phyloP scores from a whole-genome alignment of 2,797 vertebrate genomes.

The Falco novaeseelandiae region DNA sequence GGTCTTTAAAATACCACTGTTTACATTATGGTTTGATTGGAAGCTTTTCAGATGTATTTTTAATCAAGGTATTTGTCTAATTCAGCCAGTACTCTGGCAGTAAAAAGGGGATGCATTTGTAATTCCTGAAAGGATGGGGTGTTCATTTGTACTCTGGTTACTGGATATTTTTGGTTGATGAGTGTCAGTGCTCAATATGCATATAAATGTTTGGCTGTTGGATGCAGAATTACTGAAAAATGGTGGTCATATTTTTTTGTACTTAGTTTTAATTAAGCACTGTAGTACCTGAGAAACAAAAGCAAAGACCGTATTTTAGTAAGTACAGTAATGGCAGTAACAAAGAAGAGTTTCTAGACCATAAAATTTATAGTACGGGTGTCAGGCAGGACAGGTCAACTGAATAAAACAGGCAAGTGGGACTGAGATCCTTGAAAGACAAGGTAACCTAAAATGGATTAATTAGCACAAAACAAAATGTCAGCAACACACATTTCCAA shows the following conservation, averaged over 20 bases:
- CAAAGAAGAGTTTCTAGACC: background rate
- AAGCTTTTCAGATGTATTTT: background rate
- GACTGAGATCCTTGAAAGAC: background rate
- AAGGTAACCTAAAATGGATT: background rate
- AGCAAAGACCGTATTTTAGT: background rate
- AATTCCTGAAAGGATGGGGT: background rate
- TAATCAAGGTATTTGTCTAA: background rate
- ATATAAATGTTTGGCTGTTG: background rate
- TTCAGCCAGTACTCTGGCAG: background rate
- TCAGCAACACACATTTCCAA: background rate
- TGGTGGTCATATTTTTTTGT: background rate
- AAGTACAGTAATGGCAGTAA: background rate
- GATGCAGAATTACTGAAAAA: background rate
- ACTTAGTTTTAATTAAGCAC: background rate
- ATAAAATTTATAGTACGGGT: background rate
- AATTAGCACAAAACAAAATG: background rate
- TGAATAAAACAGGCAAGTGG: background rate
- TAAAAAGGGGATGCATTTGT: background rate
- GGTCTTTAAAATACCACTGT: background rate
- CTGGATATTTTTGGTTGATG: background rate
- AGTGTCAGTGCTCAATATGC: background rate
- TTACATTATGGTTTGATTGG: background rate
- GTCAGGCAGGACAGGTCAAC: background rate
- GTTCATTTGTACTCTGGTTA: background rate
- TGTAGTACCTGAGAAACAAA: background rate